phyloP scores from a whole-genome alignment of 2,113 vertebrate species.

The Thymallus thymallus region DNA sequence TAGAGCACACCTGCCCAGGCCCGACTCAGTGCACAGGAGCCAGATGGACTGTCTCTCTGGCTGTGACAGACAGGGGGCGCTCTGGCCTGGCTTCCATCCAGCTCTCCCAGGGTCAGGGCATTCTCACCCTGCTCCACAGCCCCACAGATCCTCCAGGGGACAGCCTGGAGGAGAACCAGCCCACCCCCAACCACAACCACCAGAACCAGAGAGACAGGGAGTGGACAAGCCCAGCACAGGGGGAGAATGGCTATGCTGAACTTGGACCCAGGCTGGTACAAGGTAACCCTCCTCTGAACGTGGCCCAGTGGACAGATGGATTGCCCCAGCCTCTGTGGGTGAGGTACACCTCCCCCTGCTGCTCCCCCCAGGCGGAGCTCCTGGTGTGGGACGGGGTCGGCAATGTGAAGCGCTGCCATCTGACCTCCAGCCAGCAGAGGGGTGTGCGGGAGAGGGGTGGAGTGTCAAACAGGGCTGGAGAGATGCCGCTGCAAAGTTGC shows the following conservation, averaged over 20 bases:
- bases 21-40: conserved; percentile 52
- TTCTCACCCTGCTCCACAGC: conserved; percentile 54
- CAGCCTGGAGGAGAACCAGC: background rate
- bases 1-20: conserved; percentile 54
- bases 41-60: conserved; percentile 67
- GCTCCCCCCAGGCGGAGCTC: conserved; percentile 59
- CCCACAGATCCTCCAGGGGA: conserved; percentile 2
- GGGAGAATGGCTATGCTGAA: background rate
- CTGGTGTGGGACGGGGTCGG: conserved; percentile 63
- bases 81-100: conserved; percentile 70
- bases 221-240: background rate
- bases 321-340: conserved; percentile 45
- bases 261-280: conserved; percentile 35
- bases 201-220: conserved; percentile 7
- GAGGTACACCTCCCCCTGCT: conserved; percentile 73
- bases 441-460: conserved; percentile 35
- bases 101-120: conserved; percentile 61
- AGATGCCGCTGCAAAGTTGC: background rate
- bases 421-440: conserved; percentile 58
- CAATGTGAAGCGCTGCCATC: conserved; percentile 63
- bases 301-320: conserved; percentile 54
- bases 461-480: conserved; percentile 31
- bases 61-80: conserved; percentile 67
- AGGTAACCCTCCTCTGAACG: conserved; percentile 59
- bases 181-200: background rate